Evolutionary conservation across 2,113 vertebrate species (phyloP).

Genomic region (Elephas maximus): DNA sequence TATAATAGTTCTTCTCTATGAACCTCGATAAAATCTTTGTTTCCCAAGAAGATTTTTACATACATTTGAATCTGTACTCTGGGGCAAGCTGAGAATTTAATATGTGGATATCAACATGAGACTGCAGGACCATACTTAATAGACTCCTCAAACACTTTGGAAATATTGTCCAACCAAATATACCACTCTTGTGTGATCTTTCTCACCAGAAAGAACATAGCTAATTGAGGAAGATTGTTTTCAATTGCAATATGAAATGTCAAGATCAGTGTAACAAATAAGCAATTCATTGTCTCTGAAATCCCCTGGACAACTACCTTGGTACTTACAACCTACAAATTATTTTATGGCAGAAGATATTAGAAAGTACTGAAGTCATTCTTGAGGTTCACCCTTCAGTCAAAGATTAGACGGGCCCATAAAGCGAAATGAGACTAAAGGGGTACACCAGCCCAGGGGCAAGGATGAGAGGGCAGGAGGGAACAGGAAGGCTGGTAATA

Average conservation of each 20-base stretch:
- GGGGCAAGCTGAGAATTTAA: neutral
- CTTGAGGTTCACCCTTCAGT: no score
- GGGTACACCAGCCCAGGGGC: no score
- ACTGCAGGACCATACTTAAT: neutral
- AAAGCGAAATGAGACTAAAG: no score
- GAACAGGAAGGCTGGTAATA: no score
- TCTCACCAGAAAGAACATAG: neutral
- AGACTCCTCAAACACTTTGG: neutral
- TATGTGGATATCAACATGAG: neutral
- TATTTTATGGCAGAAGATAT: neutral
- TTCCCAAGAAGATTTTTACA: neutral
- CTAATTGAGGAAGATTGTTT: slow-evolving; percentile 51
- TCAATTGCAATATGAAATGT: slow-evolving; percentile 33
- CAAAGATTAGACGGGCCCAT: no score
- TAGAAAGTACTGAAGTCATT: no score
- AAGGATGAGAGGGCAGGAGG: no score
- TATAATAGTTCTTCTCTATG: neutral
- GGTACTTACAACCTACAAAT: neutral
- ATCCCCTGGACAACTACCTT: slow-evolving; percentile 24
- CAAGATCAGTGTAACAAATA: slow-evolving; percentile 3
- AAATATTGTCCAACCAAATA: neutral
- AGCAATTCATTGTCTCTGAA: slow-evolving; percentile 9
- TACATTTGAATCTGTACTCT: neutral
- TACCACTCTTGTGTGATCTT: neutral
- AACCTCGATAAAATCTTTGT: neutral